Evolutionary conservation across 2,797 vertebrate genomes (phyloP).

Genomic region (Muscicapa comitata): DNA sequence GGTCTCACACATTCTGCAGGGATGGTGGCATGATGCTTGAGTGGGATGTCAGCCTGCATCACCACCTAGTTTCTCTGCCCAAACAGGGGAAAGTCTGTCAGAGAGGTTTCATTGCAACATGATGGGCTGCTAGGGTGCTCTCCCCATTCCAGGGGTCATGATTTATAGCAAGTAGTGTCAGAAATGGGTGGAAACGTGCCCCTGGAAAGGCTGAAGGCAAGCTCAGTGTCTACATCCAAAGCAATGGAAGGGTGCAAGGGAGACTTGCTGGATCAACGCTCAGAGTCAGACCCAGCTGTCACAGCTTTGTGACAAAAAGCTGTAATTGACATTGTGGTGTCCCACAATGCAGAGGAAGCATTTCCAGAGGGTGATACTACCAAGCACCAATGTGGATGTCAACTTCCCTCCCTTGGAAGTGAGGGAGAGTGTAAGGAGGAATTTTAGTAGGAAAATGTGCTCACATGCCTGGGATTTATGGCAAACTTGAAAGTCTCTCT

Average conservation of each 20-base stretch:
- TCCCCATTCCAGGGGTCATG: rapidly evolving
- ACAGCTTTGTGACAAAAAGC: neutral
- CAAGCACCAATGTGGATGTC: neutral
- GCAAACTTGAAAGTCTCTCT: neutral
- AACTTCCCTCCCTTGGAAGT: neutral
- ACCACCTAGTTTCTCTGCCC: neutral
- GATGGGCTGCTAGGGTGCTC: neutral
- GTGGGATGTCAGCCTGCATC: neutral
- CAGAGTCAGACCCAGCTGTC: neutral
- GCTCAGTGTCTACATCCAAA: neutral
- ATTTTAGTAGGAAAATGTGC: neutral
- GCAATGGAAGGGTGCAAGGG: rapidly evolving
- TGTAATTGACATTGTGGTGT: rapidly evolving
- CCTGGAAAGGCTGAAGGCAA: neutral
- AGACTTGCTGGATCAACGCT: rapidly evolving
- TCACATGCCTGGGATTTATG: neutral
- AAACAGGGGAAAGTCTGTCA: neutral
- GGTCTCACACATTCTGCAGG: neutral
- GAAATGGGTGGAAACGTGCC: neutral
- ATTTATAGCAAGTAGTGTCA: neutral
- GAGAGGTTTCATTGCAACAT: neutral
- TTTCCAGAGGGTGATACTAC: neutral
- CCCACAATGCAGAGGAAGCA: neutral
- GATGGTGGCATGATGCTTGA: neutral
- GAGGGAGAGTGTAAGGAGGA: neutral